Base-by-base conservation (phyloP, 1,140 invertebrate genomes). In the Tetramorium parvispinum region DNA sequence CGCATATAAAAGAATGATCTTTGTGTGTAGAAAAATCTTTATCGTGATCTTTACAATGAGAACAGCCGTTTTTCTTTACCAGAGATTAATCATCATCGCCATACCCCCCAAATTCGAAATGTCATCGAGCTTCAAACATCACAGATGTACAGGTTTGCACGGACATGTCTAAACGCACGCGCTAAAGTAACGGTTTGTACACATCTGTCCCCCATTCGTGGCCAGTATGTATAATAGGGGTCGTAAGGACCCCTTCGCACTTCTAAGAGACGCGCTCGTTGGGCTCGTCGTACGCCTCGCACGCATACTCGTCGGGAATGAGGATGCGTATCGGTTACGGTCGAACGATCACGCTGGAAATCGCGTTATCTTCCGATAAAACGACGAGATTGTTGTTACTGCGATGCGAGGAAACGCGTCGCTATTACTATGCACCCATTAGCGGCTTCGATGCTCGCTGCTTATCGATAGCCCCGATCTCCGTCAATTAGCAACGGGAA, bases 181-280 rank as follows among this genome's bases (percentile, higher is more conserved):
- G 66, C 83, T 87, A 87, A 78, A 86, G 82, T 93, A 93, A 93
- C 92, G 92, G 92, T 91, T 77, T 89, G 53, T 37, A 88, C 37
- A 78, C 92, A 93, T 92, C 92, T 93, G 92, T 92, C 91, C 92
- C 92, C 68, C 68, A 92, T 92, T 89, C 87, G 57, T 66, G 71
- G 57, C 49, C 53, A 59, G 51, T 11, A 53, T 6, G 27, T 76
- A 91, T 89, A 91, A 92, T 91, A 91, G 89, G 91, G 89, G 86
- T 91, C 66, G 81, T 70, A 53, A 46, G 46, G 79, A 87, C 81
- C 70, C 85, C 59, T 75, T 63, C 27, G 68, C 11, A 77, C 66
- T 66, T 51, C 85, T 77, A 71, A 49, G 49, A 63, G 70, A 70
- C 27, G 75, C 13, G 13, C 53, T 27, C 68, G 32, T 71, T 82